Conservation (phyloP, 2,113 vertebrate species). For the Rhizomys pruinosus region DNA sequence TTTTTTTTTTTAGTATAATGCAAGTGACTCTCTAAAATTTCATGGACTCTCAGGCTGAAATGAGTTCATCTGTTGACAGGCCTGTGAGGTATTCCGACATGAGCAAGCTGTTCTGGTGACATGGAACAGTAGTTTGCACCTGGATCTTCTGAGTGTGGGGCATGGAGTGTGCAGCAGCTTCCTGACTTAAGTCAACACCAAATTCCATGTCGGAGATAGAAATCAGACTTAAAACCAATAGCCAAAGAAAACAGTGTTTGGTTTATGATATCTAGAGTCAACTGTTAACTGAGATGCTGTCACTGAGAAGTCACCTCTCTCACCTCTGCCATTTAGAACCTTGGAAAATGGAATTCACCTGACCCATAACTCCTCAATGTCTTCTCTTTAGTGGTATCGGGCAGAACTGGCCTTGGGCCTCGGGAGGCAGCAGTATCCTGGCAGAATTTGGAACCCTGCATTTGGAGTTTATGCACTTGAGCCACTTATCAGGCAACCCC, state of each 20-base stretch:
- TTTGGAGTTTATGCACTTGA: conserved; percentile 97
- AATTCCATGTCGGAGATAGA: neutral
- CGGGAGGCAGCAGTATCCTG: conserved; percentile 98
- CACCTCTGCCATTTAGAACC: neutral
- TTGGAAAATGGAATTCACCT: neutral
- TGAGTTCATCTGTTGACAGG: conserved; percentile 26
- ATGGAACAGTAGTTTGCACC: neutral
- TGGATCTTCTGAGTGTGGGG: conserved; percentile 13
- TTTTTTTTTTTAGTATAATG: neutral
- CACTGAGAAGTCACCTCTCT: neutral
- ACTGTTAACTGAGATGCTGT: neutral
- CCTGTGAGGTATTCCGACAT: neutral
- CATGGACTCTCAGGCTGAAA: neutral
- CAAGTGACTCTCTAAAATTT: conserved; percentile 11
- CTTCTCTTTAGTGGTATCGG: conserved; percentile 91
- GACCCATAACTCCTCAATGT: conserved; percentile 50
- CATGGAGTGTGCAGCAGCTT: neutral
- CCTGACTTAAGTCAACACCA: neutral
- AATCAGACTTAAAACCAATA: neutral
- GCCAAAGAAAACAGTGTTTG: neutral
- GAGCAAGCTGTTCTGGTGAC: neutral
- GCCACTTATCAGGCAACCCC: conserved; percentile 94
- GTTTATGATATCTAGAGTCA: neutral
- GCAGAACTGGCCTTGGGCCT: conserved; percentile 99
- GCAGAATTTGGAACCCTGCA: conserved; percentile 98